Evolutionary conservation across 2,797 vertebrate genomes (phyloP), one percentile per base, ranked within the genome.

Genomic region (Petrocephalus schoutedeni): DNA sequence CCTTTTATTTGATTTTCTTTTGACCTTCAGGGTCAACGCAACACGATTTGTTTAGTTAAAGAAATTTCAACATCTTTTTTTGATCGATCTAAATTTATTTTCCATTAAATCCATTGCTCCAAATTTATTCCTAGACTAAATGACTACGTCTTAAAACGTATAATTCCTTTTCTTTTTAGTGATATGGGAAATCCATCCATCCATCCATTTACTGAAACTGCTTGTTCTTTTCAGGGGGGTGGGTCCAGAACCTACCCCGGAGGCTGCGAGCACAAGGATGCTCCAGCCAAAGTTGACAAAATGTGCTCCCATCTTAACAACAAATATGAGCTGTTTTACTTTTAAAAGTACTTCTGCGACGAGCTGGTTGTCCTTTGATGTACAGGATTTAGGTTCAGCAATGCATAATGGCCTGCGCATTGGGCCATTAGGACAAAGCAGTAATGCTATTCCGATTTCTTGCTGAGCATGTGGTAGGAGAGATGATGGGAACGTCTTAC

Each of bases 21-120:
- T 49, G 45, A 89, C 77, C 85, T 89, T 89, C 80, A 56, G 85
- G 87, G 88, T 89, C 88, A 87, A 36, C 58, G 64, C 2, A 86
- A 10, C 53, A 56, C 19, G 84, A 45, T 2, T 45, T 45, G 14
- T 9, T 71, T 7, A 12, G 5, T 88, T 88, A 28, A 28, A 19
- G 61, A 85, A 57, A 88, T 67, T 57, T 32, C 6, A 19, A 56
- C 54, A 14, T 56, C 7, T 67, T 87, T 16, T 28, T 87, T 28
- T 80, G 36, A 89, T 87, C 19, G 41, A 28, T 83, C 45, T 85
- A 64, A 54, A 54, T 67, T 12, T 87, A 87, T 54, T 84, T 32
- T 36, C 51, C 54, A 28, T 28, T 28, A 28, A 28, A 28, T 28
- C 28, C 28, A 9, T 56, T 8, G 21, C 54, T 1, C 3, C 41